Conservation (phyloP, 2,113 vertebrate species). For the rabbit (Oryctolagus cuniculus) region mOryCun1.1 NC_091443.1:109348501-109349000, state of each 20-base stretch:
- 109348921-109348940: conserved; percentile 88
- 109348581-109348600: neutral
- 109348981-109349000: conserved; percentile 71
- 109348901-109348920: conserved; percentile 93
- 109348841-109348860: conserved; percentile 94
- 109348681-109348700: conserved; percentile 63
- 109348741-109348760: conserved; percentile 46
- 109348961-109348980: conserved; percentile 85
- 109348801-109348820: conserved; percentile 90
- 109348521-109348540: neutral
- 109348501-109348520: conserved; percentile 5
- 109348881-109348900: conserved; percentile 95
- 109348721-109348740: conserved; percentile 77
- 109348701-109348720: conserved; percentile 77
- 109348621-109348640: neutral
- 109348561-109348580: neutral
- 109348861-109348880: conserved; percentile 93
- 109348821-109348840: conserved; percentile 93
- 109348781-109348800: conserved; percentile 69
- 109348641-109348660: conserved; percentile 29
- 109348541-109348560: neutral
- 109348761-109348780: conserved; percentile 23
- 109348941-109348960: conserved; percentile 87
- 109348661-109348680: conserved; percentile 54
- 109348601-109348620: too few relatives aligned